Conservation (phyloP, 2,888 invertebrate species). For the Noctua comes region DNA sequence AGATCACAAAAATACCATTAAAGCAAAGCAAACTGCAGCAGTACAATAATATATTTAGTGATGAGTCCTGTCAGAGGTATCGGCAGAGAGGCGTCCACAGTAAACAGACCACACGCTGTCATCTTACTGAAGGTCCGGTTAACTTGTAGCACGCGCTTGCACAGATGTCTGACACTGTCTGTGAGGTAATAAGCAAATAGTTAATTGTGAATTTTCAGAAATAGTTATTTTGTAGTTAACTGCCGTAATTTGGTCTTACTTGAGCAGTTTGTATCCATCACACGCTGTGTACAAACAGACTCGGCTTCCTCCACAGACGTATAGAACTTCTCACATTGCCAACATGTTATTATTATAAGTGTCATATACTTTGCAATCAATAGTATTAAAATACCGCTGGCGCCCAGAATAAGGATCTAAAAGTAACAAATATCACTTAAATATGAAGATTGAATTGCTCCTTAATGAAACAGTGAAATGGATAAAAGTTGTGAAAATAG, state of each 20-base stretch:
- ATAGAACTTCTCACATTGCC: conserved; percentile 29
- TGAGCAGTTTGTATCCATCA: conserved; percentile 11
- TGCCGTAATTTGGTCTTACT: background rate
- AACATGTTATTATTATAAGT: background rate
- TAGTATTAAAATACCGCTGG: background rate
- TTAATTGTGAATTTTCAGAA: background rate
- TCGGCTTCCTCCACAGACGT: conserved; percentile 5
- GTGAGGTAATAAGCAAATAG: background rate
- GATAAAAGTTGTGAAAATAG: too few species aligned
- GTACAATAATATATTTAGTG: too few species aligned
- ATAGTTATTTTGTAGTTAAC: background rate
- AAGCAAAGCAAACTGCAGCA: too few species aligned
- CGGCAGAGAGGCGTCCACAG: too few species aligned
- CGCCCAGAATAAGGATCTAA: background rate
- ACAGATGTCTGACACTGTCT: background rate
- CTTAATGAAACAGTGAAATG: too few species aligned
- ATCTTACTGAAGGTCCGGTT: background rate
- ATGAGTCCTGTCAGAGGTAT: too few species aligned
- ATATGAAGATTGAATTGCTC: background rate
- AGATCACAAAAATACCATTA: too few species aligned
- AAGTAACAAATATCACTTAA: background rate
- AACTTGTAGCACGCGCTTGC: background rate
- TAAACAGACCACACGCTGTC: too few species aligned
- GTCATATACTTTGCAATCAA: background rate
- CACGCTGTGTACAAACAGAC: conserved; percentile 14